Conservation (phyloP, 2,888 invertebrate genomes). For the Eilema depressum region DNA sequence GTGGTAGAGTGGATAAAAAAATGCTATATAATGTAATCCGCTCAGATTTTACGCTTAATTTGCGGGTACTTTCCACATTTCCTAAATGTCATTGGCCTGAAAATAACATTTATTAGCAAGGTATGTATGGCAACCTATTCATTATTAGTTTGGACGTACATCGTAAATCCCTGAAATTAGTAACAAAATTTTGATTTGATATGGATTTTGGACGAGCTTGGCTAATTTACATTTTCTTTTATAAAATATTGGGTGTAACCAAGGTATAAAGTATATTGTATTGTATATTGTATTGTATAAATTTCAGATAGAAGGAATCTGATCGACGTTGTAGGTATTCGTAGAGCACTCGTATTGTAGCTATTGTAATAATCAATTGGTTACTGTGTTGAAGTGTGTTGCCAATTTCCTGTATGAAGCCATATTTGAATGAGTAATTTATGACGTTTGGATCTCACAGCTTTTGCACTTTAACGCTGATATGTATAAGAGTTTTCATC, state of each 20-base stretch:
- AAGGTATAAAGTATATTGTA: not conserved
- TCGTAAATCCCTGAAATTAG: not conserved
- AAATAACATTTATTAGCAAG: no score
- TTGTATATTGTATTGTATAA: not conserved
- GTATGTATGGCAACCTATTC: not conserved
- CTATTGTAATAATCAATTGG: not conserved
- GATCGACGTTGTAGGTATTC: not conserved
- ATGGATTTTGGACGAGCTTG: no score
- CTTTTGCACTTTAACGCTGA: not conserved
- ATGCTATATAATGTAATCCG: not conserved
- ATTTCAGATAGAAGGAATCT: not conserved
- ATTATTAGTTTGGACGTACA: not conserved
- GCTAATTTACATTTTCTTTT: no score
- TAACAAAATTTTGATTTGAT: not conserved
- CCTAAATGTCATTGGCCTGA: not conserved
- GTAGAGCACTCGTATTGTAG: slow-evolving; percentile 2
- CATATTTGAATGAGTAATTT: not conserved
- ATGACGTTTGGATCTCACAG: not conserved
- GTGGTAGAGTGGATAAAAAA: slow-evolving; percentile 1
- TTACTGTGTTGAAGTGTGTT: not conserved
- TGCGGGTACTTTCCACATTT: not conserved
- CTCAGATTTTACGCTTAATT: not conserved
- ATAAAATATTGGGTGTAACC: not conserved
- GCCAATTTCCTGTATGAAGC: not conserved
- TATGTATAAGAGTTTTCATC: not conserved